Conservation (phyloP, 2,797 vertebrate genomes). For the Syndactyla subalaris region DNA sequence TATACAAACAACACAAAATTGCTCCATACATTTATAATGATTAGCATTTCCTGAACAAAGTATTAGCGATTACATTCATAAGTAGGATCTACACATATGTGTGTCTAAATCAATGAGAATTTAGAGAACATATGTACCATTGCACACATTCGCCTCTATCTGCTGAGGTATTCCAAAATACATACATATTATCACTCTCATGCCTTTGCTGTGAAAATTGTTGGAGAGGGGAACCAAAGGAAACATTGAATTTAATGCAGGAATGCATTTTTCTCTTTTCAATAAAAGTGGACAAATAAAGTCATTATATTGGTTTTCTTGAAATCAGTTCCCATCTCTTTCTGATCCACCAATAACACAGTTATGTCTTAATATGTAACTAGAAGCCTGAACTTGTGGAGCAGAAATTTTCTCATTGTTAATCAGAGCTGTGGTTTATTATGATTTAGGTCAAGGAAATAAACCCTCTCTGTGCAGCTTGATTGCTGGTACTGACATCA, state of each 20-base stretch:
- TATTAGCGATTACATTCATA: background rate
- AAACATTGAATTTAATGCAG: background rate
- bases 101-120: background rate
- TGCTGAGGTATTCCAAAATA: background rate
- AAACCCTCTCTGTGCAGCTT: conserved; percentile 12
- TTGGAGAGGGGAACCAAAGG: background rate
- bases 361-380: background rate
- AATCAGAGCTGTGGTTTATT: conserved; percentile 23
- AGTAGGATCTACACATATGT: background rate
- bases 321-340: background rate
- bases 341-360: background rate
- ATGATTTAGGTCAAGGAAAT: conserved; percentile 31
- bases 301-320: background rate
- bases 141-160: accelerated
- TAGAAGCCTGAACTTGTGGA: background rate
- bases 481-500: conserved; percentile 56
- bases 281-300: background rate
- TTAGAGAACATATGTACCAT: background rate
- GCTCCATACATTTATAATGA: background rate
- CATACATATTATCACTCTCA: background rate
- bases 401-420: background rate
- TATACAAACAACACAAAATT: background rate
- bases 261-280: background rate
- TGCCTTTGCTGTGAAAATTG: background rate
- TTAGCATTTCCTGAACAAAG: background rate